Base-by-base conservation (phyloP, 2,888 invertebrate genomes). In the Plagodis dolabraria region DNA sequence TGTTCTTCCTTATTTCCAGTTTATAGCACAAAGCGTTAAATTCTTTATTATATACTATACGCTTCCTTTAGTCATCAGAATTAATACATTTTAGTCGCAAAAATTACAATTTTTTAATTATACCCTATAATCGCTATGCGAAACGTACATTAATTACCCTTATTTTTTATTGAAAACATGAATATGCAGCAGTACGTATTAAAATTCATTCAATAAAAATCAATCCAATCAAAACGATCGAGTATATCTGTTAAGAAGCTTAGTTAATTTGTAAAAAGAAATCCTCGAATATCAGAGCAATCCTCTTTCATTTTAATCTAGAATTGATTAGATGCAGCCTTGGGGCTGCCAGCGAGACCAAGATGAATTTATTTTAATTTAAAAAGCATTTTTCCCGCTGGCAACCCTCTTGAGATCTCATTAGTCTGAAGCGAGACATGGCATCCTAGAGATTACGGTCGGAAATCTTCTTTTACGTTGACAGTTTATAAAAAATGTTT, bases 291-390 rank as follows among this genome's bases (percentile, higher is more conserved):
- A 73, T 73, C 66, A 65, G 49, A 65, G 68, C 74, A 78, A 83
- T 83, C 83, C 75, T 76, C 80, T 83, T 82, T 70, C 66, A 47
- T 70, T 77, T 71, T 85, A 86, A 88, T 87, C 85, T 82, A 55
- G 74, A 83, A 84, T 85, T 86, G 84, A 85, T 85, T 78, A 80
- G 72, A 78, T 77, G 76, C 75, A 74, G 69, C 58, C 67, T 59
- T 70, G 66, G 67, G 58, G 75, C 63, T 63, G 68, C 75, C 68
- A 52, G 72, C 47, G 50, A 53, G 59, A 56, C 56, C 43, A 34
- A 69, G 75, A 73, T 68, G 71, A 76, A 82, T 82, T 80, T 79
- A 80, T 83, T 81, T 85, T 83, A 82, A 87, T 82, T 86, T 87
- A 81, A 75, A 83, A 83, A 76, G 75, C 71, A 79, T 82, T 83